Conservation (phyloP, 2,888 invertebrate genomes). For the Geophilus truncorum region DNA sequence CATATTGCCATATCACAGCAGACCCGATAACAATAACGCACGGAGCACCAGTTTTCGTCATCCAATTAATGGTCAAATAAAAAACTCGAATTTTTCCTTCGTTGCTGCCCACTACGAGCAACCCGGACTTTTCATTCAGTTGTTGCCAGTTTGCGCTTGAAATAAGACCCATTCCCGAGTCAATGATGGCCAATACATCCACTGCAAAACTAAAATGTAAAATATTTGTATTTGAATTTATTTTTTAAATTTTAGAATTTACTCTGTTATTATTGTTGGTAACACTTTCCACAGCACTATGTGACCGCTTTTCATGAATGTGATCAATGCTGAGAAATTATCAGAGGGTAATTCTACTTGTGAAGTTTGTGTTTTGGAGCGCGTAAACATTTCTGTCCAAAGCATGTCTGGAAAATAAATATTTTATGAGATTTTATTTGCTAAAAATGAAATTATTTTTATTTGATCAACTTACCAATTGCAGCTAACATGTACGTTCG, state of each 20-base stretch:
- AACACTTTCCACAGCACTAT: conserved; percentile 16
- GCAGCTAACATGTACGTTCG: neutral
- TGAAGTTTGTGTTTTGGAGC: neutral
- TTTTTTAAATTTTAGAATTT: neutral
- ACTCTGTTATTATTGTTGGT: neutral
- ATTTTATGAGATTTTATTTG: too few relatives aligned
- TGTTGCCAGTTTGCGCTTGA: neutral
- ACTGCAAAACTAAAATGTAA: neutral
- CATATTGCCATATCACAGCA: neutral
- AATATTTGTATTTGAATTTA: neutral
- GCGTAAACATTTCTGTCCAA: neutral
- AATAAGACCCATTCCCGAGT: neutral
- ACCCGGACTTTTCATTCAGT: neutral
- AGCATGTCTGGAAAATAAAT: conserved; percentile 1
- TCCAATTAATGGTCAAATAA: neutral
- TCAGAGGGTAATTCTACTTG: neutral
- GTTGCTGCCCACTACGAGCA: neutral
- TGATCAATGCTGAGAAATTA: neutral
- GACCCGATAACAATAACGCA: neutral
- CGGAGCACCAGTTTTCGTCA: neutral
- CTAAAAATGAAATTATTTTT: neutral
- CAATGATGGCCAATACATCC: neutral
- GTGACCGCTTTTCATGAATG: conserved; percentile 27
- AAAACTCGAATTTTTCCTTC: neutral
- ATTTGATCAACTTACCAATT: neutral